These are phyloP conservation scores for Galerucella calmariensis DNA, from an alignment of 2,888 invertebrate species.

Conservation along the genomic window DNA sequence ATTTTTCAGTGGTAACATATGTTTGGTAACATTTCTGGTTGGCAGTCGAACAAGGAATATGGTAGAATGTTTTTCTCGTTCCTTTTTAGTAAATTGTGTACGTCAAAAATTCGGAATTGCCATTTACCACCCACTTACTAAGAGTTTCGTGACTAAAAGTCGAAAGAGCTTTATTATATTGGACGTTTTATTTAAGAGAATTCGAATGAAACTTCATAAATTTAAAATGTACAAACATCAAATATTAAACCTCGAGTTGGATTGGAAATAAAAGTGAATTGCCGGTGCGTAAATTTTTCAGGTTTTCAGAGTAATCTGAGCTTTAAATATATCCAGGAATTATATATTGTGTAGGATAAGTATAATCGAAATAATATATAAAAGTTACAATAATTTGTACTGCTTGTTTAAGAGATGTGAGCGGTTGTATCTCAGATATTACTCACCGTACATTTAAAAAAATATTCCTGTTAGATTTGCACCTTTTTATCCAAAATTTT, in stretches of 20 bases:
- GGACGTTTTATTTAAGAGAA: background rate
- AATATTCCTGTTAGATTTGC: too few species aligned
- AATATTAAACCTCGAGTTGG: background rate
- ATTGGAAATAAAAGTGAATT: background rate
- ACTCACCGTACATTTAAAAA: too few species aligned
- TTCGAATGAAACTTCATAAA: background rate
- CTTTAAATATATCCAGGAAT: too few species aligned
- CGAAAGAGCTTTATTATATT: background rate
- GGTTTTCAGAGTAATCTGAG: too few species aligned
- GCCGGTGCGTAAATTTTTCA: too few species aligned
- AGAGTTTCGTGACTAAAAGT: background rate
- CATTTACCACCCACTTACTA: conserved; percentile 15
- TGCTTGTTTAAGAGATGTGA: too few species aligned
- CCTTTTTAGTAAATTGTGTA: conserved; percentile 27
- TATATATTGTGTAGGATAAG: too few species aligned
- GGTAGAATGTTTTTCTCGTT: conserved; percentile 17
- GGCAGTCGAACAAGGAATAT: conserved; percentile 2
- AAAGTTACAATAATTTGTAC: too few species aligned
- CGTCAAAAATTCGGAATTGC: conserved; percentile 21
- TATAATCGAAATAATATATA: too few species aligned
- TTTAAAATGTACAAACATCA: background rate
- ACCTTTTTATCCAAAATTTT: too few species aligned
- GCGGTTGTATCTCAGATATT: too few species aligned
- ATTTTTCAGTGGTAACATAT: conserved; percentile 4
- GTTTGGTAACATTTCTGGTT: conserved; percentile 4